These are phyloP conservation scores for Leguminivora glycinivorella DNA, from an alignment of 1,140 invertebrate genomes.

Conservation along the genomic window DNA sequence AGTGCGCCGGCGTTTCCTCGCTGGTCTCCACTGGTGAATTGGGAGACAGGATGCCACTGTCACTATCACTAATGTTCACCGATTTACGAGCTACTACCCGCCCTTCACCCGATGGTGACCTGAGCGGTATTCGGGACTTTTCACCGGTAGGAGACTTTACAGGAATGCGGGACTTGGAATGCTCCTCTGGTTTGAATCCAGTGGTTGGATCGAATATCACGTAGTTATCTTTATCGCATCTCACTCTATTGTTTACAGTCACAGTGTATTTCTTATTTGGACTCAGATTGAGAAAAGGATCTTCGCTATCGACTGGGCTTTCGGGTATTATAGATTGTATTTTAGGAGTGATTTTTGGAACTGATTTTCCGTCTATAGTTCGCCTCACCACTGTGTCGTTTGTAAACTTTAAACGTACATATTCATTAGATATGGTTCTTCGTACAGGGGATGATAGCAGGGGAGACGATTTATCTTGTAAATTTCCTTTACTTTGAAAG, in stretches of 20 bases:
- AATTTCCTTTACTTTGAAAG: conserved; percentile 61
- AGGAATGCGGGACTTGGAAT: conserved; percentile 45
- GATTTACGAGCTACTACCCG: conserved; percentile 47
- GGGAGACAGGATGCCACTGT: conserved; percentile 81
- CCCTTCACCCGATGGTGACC: conserved; percentile 60
- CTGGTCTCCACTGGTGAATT: conserved; percentile 76
- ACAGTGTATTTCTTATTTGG: conserved; percentile 79
- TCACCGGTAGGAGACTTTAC: conserved; percentile 52
- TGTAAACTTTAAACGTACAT: conserved; percentile 70
- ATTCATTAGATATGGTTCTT: conserved; percentile 73
- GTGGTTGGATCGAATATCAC: conserved; percentile 75
- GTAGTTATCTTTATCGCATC: conserved; percentile 78
- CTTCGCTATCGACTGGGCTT: conserved; percentile 73
- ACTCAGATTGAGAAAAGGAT: conserved; percentile 71
- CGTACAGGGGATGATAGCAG: conserved; percentile 64
- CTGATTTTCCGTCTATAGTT: conserved; percentile 67
- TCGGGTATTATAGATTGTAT: conserved; percentile 76
- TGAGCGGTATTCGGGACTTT: conserved; percentile 60
- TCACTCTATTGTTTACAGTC: conserved; percentile 73
- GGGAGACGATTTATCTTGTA: conserved; percentile 58
- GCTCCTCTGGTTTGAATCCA: conserved; percentile 62
- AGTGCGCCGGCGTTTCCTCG: conserved; percentile 55
- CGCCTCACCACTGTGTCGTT: conserved; percentile 64
- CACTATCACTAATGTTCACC: conserved; percentile 78
- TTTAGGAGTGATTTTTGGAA: conserved; percentile 71